Base-by-base conservation (phyloP, 37 sponge, comb jelly and placozoan genomes). In the Aplysina aerophoba region DNA sequence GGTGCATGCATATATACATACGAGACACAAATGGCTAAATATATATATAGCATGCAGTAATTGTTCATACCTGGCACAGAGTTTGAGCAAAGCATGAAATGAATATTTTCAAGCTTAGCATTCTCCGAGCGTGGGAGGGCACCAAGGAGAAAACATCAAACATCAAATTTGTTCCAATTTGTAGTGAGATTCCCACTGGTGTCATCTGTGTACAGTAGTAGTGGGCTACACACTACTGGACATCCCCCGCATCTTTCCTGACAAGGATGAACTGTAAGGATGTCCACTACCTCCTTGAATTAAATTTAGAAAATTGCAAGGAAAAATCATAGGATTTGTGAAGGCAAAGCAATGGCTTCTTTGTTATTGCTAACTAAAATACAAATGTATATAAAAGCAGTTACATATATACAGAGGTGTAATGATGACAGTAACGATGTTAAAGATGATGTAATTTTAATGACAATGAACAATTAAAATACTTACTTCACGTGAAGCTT, bases 151-250 rank as follows among this genome's bases (percentile, higher is more conserved):
- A 83, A 15, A 19, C 40, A 60, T 64, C 82, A 82, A 27, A 35
- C 35, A n/a, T 83, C 69, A 83, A 82, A 82, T 40, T 82, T 82
- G 39, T 82, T 82, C 82, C 82, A 82, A 25, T 63, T 61, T 64
- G 61, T 82, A 37, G 82, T 62, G n/a, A 36, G 62, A 40, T 82
- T 82, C 0, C 82, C 82, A 33, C 82, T 82, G 24, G 82, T 82
- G 40, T 82, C 82, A 33, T 82, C 82, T 0, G 82, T 41, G 82
- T 63, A 82, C n/a, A 82, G 39, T 15, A 82, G 33, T 35, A 82
- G 36, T 15, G 82, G 82, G n/a, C 60, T 15, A 41, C 60, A 62
- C 22, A 35, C 37, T 11, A 82, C 82, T 37, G 65, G 82, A 22
- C 22, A 34, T 34, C 82, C 38, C 14, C 62, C 36, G 27, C 64